Base-by-base conservation (phyloP, 2,797 vertebrate species). In the Anguilla obscura region DNA sequence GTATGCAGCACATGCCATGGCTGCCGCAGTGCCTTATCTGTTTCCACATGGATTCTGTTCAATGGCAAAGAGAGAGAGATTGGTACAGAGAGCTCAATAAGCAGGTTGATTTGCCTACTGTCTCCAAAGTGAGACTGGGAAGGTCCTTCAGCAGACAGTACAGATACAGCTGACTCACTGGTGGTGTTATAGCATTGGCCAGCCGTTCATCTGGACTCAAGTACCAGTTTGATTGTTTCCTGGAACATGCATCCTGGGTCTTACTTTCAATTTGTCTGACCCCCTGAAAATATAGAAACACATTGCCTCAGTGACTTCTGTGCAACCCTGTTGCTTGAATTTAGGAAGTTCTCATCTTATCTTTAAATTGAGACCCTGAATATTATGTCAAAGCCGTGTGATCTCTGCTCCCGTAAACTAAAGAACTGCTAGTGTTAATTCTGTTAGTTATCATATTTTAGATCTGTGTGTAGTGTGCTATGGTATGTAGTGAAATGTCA, bases 211-310 rank as follows among this genome's bases (percentile, higher is more conserved):
- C 80, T 87, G n/a, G 27, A 45, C 27, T 24, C 30, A 30, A 18
- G 3, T 87, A 69, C 80, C 58, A 48, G 40, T 83, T 87, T 84
- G 58, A 87, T 84, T 56, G 66, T 58, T 9, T 48, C 36, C 24
- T 16, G 60, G 58, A 84, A 60, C n/a, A 63, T 24, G 69, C 79
- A 87, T 40, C 80, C 58, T 84, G 40, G 45, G 60, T 48, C 16
- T 33, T 58, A 8, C 18, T 87, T 27, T 87, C 24, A 83, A 83
- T 16, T 5, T 45, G 18, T 83, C 79, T 50, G 40, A 79, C 6
- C 0, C 33, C 74, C 74, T 14, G 12, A 33, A 79, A 79, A 79
- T 40, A 79, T 8, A 79, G 74, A 79, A 45, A 79, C 36, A 45
- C 16, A 79, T 45, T 79, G 1, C 30, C 33, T 33, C 4, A 33